Evolutionary conservation across 1,140 invertebrate species (phyloP).

Genomic region (Drosophila setifemur): DNA sequence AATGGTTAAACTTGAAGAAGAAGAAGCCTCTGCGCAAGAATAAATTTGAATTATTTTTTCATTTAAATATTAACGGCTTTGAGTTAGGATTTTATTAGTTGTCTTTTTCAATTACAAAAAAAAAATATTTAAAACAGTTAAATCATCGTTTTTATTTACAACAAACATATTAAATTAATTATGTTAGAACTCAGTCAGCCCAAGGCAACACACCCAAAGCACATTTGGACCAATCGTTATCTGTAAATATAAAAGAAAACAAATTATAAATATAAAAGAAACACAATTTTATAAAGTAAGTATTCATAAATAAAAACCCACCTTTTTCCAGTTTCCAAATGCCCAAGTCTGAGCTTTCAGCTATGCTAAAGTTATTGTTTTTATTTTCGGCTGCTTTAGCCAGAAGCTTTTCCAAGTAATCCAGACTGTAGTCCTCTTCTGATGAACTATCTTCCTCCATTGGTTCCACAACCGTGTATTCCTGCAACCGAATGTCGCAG

Average conservation of each 20-base stretch:
- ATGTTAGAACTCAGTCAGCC: no score
- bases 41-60: background rate
- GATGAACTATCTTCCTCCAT: background rate
- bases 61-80: background rate
- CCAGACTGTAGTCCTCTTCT: background rate
- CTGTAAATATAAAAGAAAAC: slow-evolving; percentile 16
- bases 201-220: slow-evolving; percentile 66
- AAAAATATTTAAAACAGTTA: background rate
- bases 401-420: slow-evolving; percentile 1
- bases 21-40: background rate
- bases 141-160: background rate
- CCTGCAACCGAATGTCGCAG: slow-evolving; percentile 12
- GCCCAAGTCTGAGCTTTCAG: slow-evolving; percentile 11
- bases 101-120: background rate
- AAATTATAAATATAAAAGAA: background rate
- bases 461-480: background rate
- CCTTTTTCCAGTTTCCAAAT: slow-evolving; percentile 47
- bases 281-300: background rate
- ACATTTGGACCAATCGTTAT: slow-evolving; percentile 55
- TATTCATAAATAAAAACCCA: background rate
- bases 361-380: background rate
- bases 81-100: background rate
- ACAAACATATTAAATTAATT: background rate
- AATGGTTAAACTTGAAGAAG: background rate
- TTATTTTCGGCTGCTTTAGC: background rate